Percentiles rank a stretch among this genome's conserved stretches.
These are phyloP conservation scores for Aleadryas rufinucha DNA, from an alignment of 2,113 vertebrate genomes.

Conservation along the genomic window DNA sequence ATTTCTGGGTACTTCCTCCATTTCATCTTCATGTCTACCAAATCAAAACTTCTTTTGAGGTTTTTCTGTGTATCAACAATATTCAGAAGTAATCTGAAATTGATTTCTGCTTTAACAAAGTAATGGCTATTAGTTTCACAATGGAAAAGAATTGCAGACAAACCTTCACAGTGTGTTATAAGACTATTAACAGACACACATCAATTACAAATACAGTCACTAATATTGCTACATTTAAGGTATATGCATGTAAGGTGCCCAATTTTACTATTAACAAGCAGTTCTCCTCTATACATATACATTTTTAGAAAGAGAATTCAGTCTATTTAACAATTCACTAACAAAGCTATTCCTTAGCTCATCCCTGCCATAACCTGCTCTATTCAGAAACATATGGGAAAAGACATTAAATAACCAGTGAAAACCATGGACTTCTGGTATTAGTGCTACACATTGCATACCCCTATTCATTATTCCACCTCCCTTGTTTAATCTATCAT, in stretches of 20 bases:
- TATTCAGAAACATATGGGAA: conserved; percentile 84
- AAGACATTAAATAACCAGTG: conserved; percentile 82
- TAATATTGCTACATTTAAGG: neutral
- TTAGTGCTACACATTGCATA: conserved; percentile 82
- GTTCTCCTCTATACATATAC: conserved; percentile 31
- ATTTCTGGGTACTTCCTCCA: neutral
- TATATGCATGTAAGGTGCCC: neutral
- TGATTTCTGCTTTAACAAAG: neutral
- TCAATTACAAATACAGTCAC: neutral
- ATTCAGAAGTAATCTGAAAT: neutral
- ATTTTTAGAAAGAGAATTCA: conserved; percentile 54
- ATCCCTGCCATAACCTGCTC: conserved; percentile 82
- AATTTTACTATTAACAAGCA: conserved; percentile 30
- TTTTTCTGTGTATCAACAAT: neutral
- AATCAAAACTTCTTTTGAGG: neutral
- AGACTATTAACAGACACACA: neutral
- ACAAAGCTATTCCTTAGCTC: conserved; percentile 82
- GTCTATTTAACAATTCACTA: conserved; percentile 73
- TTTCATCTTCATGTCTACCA: neutral
- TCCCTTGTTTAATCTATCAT: conserved; percentile 86
- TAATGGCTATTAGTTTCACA: neutral
- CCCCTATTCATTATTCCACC: conserved; percentile 82
- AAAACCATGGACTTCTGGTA: conserved; percentile 82
- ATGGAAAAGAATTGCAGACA: neutral
- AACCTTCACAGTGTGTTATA: neutral